Evolutionary conservation across 2,888 invertebrate genomes (phyloP), one percentile per base, ranked within the genome.

Genomic region (Pammene fasciana): DNA sequence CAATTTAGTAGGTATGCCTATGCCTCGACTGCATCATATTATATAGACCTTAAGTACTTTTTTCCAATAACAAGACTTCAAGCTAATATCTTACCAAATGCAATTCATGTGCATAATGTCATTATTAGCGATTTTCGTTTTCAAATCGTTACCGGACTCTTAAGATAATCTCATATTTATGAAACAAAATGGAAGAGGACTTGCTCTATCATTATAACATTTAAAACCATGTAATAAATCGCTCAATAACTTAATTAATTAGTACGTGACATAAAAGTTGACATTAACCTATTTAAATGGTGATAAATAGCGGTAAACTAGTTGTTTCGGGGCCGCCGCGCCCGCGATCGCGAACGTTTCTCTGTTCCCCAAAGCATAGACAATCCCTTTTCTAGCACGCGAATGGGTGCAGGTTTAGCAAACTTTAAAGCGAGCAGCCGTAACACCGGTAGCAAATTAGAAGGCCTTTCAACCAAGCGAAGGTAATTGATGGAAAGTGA

Each of bases 311-410:
- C 75, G 68, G 74, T 75, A 71, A 74, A 78, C 78, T 79, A 75
- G 76, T 77, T 77, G 74, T 78, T 76, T 73, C 74, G 76, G 72
- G 59, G 73, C 62, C 64, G 73, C 60, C 72, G 75, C 73, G 79
- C 81, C 85, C 78, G 85, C 26, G 26, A 26, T 26, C 26, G 26
- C 26, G 26, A 74, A 43, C 59, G 62, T 62, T 56, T 43, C 41
- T 50, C 48, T 68, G 65, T 50, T 52, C 86, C 85, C 78, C 71
- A 73, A 71, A 78, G 76, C 76, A 77, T 76, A 78, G 82, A 76
- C 88, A 82, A 84, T 86, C 86, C 88, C 86, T 79, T 84, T 81
- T 78, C 72, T 70, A 70, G 74, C 86, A 88, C 85, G 88, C 86
- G 75, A 84, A 76, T 70, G 72, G 72, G 73, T 75, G 75, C 54